Conservation (phyloP, 2,888 invertebrate species). For the Xanthia togata region DNA sequence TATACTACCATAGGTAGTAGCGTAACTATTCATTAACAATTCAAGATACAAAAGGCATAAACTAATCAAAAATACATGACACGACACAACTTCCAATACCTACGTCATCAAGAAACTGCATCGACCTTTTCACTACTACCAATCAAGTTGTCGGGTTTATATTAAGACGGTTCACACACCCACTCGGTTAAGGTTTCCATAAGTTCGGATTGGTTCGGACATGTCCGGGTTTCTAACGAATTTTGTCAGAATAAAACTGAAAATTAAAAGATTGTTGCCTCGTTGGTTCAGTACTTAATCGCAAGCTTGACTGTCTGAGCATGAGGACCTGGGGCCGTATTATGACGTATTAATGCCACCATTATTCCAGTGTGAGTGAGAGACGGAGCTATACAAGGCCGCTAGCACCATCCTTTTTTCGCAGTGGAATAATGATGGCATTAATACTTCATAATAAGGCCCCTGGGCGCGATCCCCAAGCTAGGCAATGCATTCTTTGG, state of each 20-base stretch:
- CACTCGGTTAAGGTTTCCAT: conserved; percentile 15
- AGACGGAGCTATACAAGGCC: no score
- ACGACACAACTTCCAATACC: background rate
- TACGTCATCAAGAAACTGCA: conserved; percentile 43
- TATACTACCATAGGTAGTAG: no score
- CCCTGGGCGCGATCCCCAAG: background rate
- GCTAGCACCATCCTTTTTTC: no score
- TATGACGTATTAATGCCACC: no score
- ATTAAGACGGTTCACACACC: conserved; percentile 30
- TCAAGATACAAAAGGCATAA: conserved; percentile 5
- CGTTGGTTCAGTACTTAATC: background rate
- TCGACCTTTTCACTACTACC: conserved; percentile 37
- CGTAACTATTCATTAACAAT: background rate
- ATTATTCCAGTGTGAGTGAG: no score
- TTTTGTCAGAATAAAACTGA: background rate
- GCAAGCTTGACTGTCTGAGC: background rate
- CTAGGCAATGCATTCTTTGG: background rate
- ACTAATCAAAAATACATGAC: conserved; percentile 30
- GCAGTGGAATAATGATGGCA: no score
- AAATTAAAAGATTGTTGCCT: background rate
- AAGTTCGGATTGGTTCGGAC: background rate
- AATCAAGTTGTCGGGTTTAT: conserved; percentile 54
- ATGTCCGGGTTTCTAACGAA: background rate
- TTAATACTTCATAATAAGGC: no score
- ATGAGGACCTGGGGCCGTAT: background rate